phyloP scores from a whole-genome alignment of 2,888 invertebrate species.

The Rhingia rostrata region DNA sequence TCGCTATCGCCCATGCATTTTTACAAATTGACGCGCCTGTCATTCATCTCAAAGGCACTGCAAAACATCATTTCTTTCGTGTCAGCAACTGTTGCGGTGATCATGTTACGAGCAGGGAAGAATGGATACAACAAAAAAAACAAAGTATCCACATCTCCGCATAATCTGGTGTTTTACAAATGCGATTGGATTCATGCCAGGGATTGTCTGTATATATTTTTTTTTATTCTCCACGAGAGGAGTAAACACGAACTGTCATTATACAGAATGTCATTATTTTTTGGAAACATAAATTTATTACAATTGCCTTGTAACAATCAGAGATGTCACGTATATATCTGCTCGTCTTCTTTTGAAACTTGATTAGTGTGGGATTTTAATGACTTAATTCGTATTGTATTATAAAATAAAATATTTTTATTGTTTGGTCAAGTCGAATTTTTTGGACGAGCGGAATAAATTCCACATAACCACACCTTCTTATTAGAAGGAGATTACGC shows the following conservation, averaged over 20 bases:
- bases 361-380: constrained; percentile 2
- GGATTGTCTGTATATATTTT: neutral
- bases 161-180: neutral
- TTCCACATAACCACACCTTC: no score
- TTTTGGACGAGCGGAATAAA: no score
- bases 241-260: neutral
- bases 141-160: neutral
- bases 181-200: neutral
- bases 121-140: neutral
- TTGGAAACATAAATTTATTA: constrained; percentile 1
- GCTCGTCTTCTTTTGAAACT: neutral
- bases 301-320: neutral
- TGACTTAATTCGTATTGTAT: neutral
- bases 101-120: constrained; percentile 3
- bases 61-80: neutral
- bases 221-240: neutral
- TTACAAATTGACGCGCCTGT: constrained; percentile 26
- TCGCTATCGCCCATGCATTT: neutral
- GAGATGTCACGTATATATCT: constrained; percentile 7
- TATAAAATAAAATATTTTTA: no score
- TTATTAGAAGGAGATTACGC: no score
- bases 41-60: neutral
- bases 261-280: neutral
- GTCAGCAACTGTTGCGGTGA: neutral
- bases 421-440: no score